Percentiles rank a stretch among this genome's conserved stretches.
Evolutionary conservation across 2,113 vertebrate genomes (phyloP).

Genomic region (Leucoraja erinaceus): DNA sequence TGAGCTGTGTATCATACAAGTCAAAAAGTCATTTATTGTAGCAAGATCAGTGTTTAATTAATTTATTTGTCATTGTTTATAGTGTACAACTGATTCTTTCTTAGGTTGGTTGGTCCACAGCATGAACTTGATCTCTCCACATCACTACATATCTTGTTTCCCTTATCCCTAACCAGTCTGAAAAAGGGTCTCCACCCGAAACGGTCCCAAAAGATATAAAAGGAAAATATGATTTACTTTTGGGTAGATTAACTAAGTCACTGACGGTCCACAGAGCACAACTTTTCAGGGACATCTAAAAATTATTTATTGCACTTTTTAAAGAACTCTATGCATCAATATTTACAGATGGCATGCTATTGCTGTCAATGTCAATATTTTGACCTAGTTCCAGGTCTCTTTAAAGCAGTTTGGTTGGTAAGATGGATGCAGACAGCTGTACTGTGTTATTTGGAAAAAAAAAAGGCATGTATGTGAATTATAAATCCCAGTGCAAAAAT

Average conservation of each 20-base stretch:
- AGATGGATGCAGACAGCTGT: not conserved
- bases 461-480: not conserved
- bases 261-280: not conserved
- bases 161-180: no score
- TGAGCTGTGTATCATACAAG: not conserved
- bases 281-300: not conserved
- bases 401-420: not conserved
- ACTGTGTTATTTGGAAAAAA: not conserved
- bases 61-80: not conserved
- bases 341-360: constrained; percentile 6
- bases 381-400: not conserved
- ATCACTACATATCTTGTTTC: no score
- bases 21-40: not conserved
- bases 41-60: not conserved
- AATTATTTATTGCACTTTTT: not conserved
- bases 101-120: not conserved
- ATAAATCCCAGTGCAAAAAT: not conserved
- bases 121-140: not conserved
- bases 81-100: not conserved
- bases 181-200: no score
- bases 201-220: not conserved
- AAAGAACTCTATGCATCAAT: not conserved
- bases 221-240: not conserved
- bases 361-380: constrained; percentile 1
- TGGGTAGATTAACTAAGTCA: not conserved